Base-by-base conservation (phyloP, 1,140 invertebrate genomes). In the Mizuhopecten yessoensis region DNA sequence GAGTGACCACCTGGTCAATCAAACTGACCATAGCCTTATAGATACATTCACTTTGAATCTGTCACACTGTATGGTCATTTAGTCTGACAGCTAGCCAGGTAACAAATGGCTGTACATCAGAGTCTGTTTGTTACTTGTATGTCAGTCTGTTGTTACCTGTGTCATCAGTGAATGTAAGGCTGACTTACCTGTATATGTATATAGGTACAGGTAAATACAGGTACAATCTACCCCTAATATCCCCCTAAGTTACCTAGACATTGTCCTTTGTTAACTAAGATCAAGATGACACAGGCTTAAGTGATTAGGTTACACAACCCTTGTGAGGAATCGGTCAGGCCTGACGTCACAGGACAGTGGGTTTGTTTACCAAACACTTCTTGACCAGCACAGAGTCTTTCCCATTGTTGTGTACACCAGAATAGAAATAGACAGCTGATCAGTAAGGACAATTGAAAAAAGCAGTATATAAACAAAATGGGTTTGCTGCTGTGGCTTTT, bases 321-420 rank as follows among this genome's bases (percentile, higher is more conserved):
- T 5, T 29, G 23, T 7, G n/a, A 75, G n/a, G 57, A 75, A n/a
- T 75, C n/a, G 57, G 57, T 75, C 57, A 75, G 29, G 57, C 57
- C 23, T 29, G 57, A 75, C 57, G 23, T 29, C 57, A 75, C 57
- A n/a, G 9, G 3, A n/a, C n/a, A 75, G 23, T 29, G n/a, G 29
- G 57, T 75, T 75, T 75, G 57, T 75, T 75, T 75, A 75, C n/a
- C 57, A 75, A 75, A 75, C 57, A 75, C n/a, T 75, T 5, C 57
- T 75, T 75, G 23, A 75, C 57, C 57, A 75, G 17, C n/a, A 75
- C 29, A 29, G 42, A n/a, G 20, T 75, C 57, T 29, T 75, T 9
- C 57, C n/a, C 11, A 75, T 75, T 75, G 23, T 75, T n/a, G 57
- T 75, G 17, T 75, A n/a, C 29, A 9, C 57, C 5, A 9, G 57